A percentile compares a stretch with the other conserved stretches of the same genome.
Conservation (phyloP, 1,140 invertebrate genomes). For the Drosophila repletoides region DNA sequence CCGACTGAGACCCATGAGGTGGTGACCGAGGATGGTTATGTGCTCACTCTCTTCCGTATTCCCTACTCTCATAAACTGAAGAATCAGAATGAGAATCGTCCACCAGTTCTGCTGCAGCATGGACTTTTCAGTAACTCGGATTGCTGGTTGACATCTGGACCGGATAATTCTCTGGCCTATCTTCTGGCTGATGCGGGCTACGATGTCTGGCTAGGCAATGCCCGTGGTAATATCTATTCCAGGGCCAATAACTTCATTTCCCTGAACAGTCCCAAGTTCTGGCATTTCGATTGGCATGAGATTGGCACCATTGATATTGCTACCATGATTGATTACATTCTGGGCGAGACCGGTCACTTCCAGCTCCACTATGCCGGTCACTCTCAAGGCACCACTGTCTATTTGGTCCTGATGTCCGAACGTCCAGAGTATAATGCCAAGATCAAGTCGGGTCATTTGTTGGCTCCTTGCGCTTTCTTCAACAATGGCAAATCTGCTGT, state of each 20-base stretch:
- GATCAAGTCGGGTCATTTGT: constrained; percentile 83
- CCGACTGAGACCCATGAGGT: constrained; percentile 54
- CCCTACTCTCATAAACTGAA: constrained; percentile 62
- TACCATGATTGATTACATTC: constrained; percentile 86
- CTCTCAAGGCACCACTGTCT: constrained; percentile 85
- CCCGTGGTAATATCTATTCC: constrained; percentile 87
- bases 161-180: constrained; percentile 82
- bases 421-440: constrained; percentile 84
- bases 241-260: constrained; percentile 83
- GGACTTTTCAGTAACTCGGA: constrained; percentile 75
- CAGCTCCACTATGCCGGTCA: constrained; percentile 82
- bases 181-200: constrained; percentile 87
- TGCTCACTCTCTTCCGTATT: constrained; percentile 63
- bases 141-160: constrained; percentile 54
- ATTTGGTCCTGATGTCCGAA: constrained; percentile 83
- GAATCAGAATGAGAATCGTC: constrained; percentile 40
- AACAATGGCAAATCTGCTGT: constrained; percentile 54
- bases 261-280: constrained; percentile 77
- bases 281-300: constrained; percentile 86
- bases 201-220: constrained; percentile 90
- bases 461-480: constrained; percentile 84
- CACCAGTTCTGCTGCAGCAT: constrained; percentile 57
- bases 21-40: constrained; percentile 57
- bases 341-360: constrained; percentile 83
- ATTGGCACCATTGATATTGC: constrained; percentile 88